Percentiles rank a stretch among this genome's conserved stretches.
phyloP scores from a whole-genome alignment of 1,140 invertebrate genomes.

The Drosophila miranda region DNA sequence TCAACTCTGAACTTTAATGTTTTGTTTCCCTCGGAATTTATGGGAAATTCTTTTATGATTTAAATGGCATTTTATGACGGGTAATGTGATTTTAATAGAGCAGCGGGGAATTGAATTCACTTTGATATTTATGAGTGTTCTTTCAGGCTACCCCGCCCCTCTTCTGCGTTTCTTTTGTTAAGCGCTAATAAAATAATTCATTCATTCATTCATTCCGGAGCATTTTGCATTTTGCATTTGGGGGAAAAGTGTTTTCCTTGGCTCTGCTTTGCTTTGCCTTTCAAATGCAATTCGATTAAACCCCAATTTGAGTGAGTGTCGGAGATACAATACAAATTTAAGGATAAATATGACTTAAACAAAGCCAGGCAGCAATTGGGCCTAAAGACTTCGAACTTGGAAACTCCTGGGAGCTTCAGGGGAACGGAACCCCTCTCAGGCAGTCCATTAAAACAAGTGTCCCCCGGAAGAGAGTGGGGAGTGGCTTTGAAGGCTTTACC shows the following conservation, averaged over 20 bases:
- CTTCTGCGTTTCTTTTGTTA: constrained; percentile 19
- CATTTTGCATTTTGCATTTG: constrained; percentile 34
- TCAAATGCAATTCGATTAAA: constrained; percentile 52
- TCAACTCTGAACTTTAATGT: constrained; percentile 41
- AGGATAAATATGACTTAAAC: too few relatives aligned
- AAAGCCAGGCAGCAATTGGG: too few relatives aligned
- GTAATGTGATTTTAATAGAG: constrained; percentile 58
- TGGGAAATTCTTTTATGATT: constrained; percentile 39
- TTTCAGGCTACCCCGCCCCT: neutral
- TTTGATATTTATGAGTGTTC: constrained; percentile 40
- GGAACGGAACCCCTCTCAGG: constrained; percentile 36
- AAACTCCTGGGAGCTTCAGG: too few relatives aligned
- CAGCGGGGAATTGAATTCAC: constrained; percentile 40
- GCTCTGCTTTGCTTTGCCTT: constrained; percentile 14
- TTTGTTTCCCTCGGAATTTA: constrained; percentile 43
- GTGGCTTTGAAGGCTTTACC: constrained; percentile 39
- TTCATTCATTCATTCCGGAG: constrained; percentile 8
- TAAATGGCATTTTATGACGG: constrained; percentile 56
- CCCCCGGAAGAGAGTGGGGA: constrained; percentile 12
- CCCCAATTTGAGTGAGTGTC: constrained; percentile 34
- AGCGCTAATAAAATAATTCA: constrained; percentile 48
- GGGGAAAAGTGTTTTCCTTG: constrained; percentile 2
- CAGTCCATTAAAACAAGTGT: constrained; percentile 44
- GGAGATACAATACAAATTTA: too few relatives aligned
- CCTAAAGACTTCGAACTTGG: too few relatives aligned